Conservation (phyloP, 2,113 vertebrate genomes). For the Chaetodon trifascialis region DNA sequence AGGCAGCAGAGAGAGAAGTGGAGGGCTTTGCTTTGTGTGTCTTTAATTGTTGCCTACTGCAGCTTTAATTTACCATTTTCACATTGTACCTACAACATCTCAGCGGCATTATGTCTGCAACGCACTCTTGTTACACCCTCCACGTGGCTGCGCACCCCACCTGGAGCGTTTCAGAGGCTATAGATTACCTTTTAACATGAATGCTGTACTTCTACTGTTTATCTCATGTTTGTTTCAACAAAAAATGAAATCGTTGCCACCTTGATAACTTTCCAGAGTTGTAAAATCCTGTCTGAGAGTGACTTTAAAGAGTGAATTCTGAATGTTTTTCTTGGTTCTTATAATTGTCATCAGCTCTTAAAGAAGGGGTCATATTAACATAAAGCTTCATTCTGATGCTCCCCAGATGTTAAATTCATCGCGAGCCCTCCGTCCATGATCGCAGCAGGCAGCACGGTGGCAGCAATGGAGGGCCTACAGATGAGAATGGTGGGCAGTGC, state of each 20-base stretch:
- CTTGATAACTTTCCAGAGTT: not conserved
- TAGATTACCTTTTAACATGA: not conserved
- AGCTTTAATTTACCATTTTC: too few species aligned
- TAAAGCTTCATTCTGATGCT: not conserved
- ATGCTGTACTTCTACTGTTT: not conserved
- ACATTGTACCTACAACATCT: too few species aligned
- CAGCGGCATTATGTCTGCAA: too few species aligned
- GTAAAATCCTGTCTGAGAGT: not conserved
- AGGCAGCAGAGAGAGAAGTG: too few species aligned
- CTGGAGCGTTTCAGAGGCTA: too few species aligned
- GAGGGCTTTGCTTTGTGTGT: too few species aligned
- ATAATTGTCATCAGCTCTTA: not conserved
- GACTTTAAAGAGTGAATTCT: not conserved
- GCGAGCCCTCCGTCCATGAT: slow-evolving; percentile 96
- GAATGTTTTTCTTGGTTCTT: not conserved
- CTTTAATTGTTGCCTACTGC: too few species aligned
- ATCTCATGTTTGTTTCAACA: too few species aligned
- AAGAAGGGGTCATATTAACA: slow-evolving; percentile 1
- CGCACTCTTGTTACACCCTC: too few species aligned
- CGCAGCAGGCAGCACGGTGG: slow-evolving; percentile 92
- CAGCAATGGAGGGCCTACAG: slow-evolving; percentile 92
- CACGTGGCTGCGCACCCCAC: too few species aligned
- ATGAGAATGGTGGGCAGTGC: slow-evolving; percentile 85
- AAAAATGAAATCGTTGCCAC: not conserved
- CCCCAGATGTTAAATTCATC: slow-evolving; percentile 94